Base-by-base conservation (phyloP, 2,888 invertebrate species). In the Quadriops clusia region DNA sequence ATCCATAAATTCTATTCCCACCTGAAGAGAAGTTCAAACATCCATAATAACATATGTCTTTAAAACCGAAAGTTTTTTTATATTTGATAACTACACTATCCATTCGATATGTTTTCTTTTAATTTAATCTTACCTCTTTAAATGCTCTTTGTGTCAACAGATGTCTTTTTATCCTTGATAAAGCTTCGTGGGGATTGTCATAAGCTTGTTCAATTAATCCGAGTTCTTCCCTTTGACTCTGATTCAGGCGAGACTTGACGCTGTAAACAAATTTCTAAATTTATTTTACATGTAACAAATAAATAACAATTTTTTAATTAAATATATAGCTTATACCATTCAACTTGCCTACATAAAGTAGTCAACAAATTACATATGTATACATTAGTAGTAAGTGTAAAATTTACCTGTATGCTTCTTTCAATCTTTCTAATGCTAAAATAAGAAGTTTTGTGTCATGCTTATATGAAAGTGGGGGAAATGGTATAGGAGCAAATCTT, bases 1-100 rank as follows among this genome's bases (percentile, higher is more conserved):
- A 59, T 99, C 98, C 98, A 99, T 99, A 61, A 99, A 99, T 61
- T 99, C 98, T 50, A 99, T 99, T 23, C 97, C 95, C 34, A 90
- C 85, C 41, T 17, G 5, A 16, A 20, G 34, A 30, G 18, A n/a
- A 15, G 9, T 6, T 40, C 24, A 36, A 36, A 25, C 23, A 23
- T 18, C 14, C 18, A 31, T 9, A 18, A 18, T 18, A 18, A 18
- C 6, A 8, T 18, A 18, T 6, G 18, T 8, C 6, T 7, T 18
- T 18, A 8, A 18, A 18, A 18, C 10, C 10, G 7, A n/a, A 23
- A 7, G 23, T 8, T 23, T 23, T 9, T 23, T 9, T 39, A 18
- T 23, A 7, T 10, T 6, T 20, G 5, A 13, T 16, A 21, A n/a
- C 17, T 12, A 17, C 15, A 26, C 3, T 10, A 4, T 4, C 11